Evolutionary conservation across 2,113 vertebrate genomes (phyloP).

Genomic region (Barbus barbus): DNA sequence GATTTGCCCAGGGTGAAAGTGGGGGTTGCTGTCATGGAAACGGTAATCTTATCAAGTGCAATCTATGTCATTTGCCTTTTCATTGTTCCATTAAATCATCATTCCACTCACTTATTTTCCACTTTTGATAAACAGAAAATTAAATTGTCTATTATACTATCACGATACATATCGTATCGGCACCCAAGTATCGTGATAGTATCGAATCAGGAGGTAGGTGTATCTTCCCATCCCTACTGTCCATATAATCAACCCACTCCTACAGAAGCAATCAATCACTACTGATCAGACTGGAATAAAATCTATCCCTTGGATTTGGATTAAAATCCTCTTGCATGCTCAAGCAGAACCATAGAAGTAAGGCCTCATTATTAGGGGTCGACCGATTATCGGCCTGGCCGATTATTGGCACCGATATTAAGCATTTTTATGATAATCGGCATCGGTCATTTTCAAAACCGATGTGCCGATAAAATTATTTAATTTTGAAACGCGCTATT

Average conservation of each 20-base stretch:
- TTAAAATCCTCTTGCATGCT: background rate
- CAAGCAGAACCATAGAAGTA: background rate
- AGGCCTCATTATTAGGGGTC: too few species aligned
- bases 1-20: background rate
- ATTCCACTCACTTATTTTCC: background rate
- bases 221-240: too few species aligned
- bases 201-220: too few species aligned
- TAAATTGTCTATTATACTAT: too few species aligned
- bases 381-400: too few species aligned
- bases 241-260: background rate
- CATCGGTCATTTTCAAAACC: too few species aligned
- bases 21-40: slow-evolving; percentile 45
- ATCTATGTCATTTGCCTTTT: slow-evolving; percentile 34
- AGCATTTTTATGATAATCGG: too few species aligned
- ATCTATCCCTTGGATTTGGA: background rate
- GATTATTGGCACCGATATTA: too few species aligned
- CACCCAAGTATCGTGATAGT: too few species aligned
- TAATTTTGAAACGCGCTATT: too few species aligned
- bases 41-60: slow-evolving; percentile 48
- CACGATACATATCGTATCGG: too few species aligned
- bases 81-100: background rate
- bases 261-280: background rate
- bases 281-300: background rate
- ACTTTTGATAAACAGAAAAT: background rate
- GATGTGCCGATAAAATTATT: too few species aligned